Percentiles rank a stretch among this genome's conserved stretches.
Conservation (phyloP, 2,888 invertebrate species). For the Baccha elongata region DNA sequence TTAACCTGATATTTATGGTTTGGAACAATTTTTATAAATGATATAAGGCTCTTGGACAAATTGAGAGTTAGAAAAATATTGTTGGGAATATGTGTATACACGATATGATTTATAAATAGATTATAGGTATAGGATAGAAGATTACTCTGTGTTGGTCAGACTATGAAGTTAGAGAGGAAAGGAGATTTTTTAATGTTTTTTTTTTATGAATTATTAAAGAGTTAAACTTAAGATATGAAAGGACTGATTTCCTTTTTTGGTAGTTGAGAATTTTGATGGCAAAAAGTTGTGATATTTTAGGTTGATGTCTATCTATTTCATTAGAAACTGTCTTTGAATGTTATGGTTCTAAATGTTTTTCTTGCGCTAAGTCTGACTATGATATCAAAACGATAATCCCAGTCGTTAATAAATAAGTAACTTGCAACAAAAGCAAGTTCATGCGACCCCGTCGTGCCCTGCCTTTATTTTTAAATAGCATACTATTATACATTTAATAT, state of each 20-base stretch:
- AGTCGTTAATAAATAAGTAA: no score
- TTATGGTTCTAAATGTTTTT: no score
- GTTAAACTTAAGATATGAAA: background rate
- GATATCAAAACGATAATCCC: no score
- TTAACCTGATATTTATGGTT: constrained; percentile 72
- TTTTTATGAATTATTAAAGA: constrained; percentile 9
- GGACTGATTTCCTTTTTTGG: background rate
- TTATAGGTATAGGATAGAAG: background rate
- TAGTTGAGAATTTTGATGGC: background rate
- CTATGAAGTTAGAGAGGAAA: background rate
- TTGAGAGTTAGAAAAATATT: constrained; percentile 48
- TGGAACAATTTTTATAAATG: constrained; percentile 68
- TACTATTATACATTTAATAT: no score
- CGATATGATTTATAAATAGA: constrained; percentile 4
- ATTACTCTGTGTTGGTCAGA: background rate
- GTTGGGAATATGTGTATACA: constrained; percentile 10
- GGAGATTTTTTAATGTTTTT: background rate
- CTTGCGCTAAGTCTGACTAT: no score
- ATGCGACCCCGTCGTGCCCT: no score
- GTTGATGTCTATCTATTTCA: no score
- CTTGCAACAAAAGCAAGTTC: no score
- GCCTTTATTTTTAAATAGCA: no score
- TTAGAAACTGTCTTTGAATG: no score
- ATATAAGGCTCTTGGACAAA: constrained; percentile 65
- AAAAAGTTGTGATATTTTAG: background rate